These are phyloP conservation scores for Agonopterix arenella DNA, from an alignment of 2,888 invertebrate genomes.

Conservation along the genomic window DNA sequence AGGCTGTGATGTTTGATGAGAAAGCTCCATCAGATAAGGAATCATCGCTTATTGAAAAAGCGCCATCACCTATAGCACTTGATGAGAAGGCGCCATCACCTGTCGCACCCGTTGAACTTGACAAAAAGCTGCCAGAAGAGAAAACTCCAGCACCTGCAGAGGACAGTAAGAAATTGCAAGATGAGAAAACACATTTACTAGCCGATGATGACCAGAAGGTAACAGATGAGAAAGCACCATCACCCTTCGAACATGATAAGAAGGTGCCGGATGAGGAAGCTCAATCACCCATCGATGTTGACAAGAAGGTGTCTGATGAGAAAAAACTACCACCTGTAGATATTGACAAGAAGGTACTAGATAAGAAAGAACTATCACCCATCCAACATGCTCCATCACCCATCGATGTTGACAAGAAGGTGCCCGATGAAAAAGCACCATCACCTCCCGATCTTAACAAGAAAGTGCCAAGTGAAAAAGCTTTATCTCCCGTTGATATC, in stretches of 20 bases:
- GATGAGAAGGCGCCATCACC: background rate
- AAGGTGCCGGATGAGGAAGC: background rate
- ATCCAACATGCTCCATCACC: no score
- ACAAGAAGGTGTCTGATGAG: no score
- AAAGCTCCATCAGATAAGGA: background rate
- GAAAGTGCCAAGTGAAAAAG: background rate
- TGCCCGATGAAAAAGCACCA: slow-evolving; percentile 2
- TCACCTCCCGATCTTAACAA: background rate
- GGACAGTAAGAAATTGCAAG: no score
- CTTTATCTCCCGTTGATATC: background rate
- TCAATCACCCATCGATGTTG: background rate
- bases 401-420: no score
- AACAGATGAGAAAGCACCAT: no score
- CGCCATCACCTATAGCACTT: no score
- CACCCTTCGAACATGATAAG: background rate
- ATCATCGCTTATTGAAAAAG: no score
- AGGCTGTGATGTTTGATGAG: background rate
- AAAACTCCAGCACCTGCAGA: no score
- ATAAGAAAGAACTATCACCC: no score
- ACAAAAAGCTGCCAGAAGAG: slow-evolving; percentile 4
- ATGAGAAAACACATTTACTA: no score
- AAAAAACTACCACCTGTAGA: no score
- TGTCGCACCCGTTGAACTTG: background rate
- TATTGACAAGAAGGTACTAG: no score
- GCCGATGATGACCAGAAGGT: background rate